Evolutionary conservation across 2,797 vertebrate species (phyloP).

Genomic region (Neostethus bicornis): DNA sequence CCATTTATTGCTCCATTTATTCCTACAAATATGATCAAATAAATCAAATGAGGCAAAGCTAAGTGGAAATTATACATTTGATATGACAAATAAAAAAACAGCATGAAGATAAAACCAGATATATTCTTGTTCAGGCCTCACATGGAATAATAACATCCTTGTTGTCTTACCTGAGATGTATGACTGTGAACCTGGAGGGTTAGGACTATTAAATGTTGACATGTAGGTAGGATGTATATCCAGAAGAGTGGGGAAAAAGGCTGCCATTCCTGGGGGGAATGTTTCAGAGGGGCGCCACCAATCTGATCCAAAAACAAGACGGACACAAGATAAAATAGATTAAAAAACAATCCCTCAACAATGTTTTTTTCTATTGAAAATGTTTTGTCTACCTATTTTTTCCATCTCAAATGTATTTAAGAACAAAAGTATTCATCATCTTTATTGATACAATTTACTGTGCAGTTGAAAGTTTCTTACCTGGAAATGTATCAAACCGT

Average conservation of each 20-base stretch:
- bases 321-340: slow-evolving; percentile 18
- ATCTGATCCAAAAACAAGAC: slow-evolving; percentile 76
- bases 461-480: slow-evolving; percentile 57
- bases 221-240: slow-evolving; percentile 88
- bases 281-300: slow-evolving; percentile 88
- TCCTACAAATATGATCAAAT: slow-evolving; percentile 71
- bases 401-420: too few relatives aligned
- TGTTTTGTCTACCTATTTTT: too few relatives aligned
- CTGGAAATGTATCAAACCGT: slow-evolving; percentile 86
- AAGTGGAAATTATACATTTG: background rate
- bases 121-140: background rate
- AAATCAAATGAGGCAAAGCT: slow-evolving; percentile 2
- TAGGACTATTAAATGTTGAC: slow-evolving; percentile 81
- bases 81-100: background rate
- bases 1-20: slow-evolving; percentile 87
- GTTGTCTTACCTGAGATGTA: slow-evolving; percentile 74
- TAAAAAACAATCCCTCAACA: slow-evolving; percentile 13
- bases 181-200: slow-evolving; percentile 81
- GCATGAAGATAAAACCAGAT: background rate
- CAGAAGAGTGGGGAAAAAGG: slow-evolving; percentile 88
- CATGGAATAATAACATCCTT: background rate
- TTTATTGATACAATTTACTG: slow-evolving; percentile 1
- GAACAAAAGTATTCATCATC: background rate
- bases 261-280: slow-evolving; percentile 77
- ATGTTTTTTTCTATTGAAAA: too few relatives aligned